phyloP scores from a whole-genome alignment of 35 echinoderm and acorn worm genomes.

The Antedon bifida region DNA sequence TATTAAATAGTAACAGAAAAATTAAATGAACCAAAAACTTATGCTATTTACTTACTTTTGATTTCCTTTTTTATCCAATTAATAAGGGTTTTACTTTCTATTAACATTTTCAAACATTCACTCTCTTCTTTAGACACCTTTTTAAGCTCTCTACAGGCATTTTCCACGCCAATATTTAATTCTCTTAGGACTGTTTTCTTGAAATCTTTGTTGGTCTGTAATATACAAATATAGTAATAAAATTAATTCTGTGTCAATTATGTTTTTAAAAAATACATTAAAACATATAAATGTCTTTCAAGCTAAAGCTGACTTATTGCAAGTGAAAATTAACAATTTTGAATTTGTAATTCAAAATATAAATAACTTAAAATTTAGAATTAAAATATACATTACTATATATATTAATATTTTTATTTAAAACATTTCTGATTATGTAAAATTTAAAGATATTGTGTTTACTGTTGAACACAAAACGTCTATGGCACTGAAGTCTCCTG shows the following conservation, averaged over 20 bases:
- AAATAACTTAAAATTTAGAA: too few species aligned
- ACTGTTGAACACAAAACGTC: not conserved
- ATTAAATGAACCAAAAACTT: too few species aligned
- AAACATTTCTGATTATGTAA: too few species aligned
- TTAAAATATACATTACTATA: too few species aligned
- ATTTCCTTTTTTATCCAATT: slow-evolving; percentile 11
- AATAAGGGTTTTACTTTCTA: not conserved
- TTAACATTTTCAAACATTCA: not conserved
- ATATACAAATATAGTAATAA: too few species aligned
- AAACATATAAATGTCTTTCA: too few species aligned
- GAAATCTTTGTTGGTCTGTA: not conserved
- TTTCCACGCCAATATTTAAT: not conserved
- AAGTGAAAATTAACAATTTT: not conserved
- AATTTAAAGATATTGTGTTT: not conserved
- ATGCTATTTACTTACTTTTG: slow-evolving; percentile 15
- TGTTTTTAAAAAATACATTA: too few species aligned
- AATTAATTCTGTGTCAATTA: too few species aligned
- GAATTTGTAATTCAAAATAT: not conserved
- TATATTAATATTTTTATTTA: too few species aligned
- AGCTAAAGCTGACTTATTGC: too few species aligned
- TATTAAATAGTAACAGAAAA: not conserved
- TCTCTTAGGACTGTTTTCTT: not conserved
- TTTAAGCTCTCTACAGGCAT: not conserved
- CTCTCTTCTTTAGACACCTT: not conserved
- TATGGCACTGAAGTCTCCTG: not conserved